Evolutionary conservation across 2,113 vertebrate genomes (phyloP).

Genomic region (Oreochromis spilurus): DNA sequence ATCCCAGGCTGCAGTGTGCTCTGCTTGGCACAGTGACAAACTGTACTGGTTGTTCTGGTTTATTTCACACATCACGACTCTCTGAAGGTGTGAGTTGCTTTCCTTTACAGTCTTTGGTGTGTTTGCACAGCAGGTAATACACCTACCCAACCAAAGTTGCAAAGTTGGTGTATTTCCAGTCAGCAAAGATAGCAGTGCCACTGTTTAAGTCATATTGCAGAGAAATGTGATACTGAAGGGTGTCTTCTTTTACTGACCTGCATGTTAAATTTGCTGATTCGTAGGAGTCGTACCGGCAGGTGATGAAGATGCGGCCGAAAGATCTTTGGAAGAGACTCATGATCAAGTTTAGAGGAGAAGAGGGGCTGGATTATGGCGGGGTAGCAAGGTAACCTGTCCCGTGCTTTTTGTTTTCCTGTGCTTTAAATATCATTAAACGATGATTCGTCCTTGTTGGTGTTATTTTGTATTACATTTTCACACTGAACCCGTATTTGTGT

Average conservation of each 20-base stretch:
- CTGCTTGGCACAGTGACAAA: background rate
- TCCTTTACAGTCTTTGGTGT: background rate
- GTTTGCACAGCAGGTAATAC: background rate
- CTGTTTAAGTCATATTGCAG: background rate
- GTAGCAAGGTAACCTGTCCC: constrained; percentile 83
- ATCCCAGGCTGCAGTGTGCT: background rate
- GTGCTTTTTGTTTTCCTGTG: background rate
- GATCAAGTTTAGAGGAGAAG: constrained; percentile 98
- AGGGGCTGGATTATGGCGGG: constrained; percentile 96
- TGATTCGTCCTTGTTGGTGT: background rate
- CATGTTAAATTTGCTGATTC: constrained; percentile 12
- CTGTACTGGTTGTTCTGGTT: background rate
- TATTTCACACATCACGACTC: background rate
- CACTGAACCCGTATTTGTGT: background rate
- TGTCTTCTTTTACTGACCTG: background rate
- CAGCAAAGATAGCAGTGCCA: background rate
- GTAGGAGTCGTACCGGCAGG: constrained; percentile 96
- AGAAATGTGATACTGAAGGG: background rate
- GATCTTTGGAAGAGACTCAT: constrained; percentile 98
- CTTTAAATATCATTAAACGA: background rate
- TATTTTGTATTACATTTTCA: background rate
- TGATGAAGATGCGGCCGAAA: constrained; percentile 99
- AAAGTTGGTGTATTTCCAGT: background rate
- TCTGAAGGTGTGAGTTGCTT: background rate
- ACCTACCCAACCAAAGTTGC: background rate